These are phyloP conservation scores for Caenorhabditis zanzibari DNA, from an alignment of 2,888 invertebrate species.

Conservation along the genomic window DNA sequence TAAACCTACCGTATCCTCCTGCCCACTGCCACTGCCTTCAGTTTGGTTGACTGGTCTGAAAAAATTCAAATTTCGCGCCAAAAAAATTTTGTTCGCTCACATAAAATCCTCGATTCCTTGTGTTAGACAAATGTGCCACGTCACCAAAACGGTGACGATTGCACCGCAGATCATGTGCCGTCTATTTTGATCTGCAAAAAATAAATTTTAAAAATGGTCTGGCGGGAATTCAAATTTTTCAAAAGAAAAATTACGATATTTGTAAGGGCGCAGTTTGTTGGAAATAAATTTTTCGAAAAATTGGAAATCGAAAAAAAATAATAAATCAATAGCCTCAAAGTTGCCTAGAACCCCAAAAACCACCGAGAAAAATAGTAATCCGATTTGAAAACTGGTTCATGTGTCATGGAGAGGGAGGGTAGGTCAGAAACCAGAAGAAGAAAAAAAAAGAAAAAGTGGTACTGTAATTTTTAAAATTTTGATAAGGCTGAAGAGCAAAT, in stretches of 20 bases:
- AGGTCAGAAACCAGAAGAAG: background rate
- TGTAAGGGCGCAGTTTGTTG: conserved; percentile 34
- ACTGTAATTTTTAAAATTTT: background rate
- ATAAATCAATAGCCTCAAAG: too few relatives aligned
- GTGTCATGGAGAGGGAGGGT: conserved; percentile 6
- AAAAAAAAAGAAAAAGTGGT: background rate
- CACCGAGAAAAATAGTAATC: conserved; percentile 15
- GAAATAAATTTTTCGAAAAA: background rate
- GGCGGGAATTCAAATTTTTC: background rate
- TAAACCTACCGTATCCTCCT: conserved; percentile 35
- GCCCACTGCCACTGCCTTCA: conserved; percentile 56
- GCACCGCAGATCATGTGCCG: conserved; percentile 64
- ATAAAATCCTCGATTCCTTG: conserved; percentile 48
- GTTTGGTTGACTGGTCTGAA: conserved; percentile 48
- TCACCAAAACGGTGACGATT: conserved; percentile 62
- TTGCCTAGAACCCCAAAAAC: background rate
- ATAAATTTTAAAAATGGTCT: background rate
- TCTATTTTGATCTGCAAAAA: conserved; percentile 55
- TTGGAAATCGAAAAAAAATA: background rate
- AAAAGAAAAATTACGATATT: conserved; percentile 22
- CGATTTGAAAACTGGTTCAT: conserved; percentile 25
- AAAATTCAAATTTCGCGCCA: background rate
- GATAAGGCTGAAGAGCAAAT: too few relatives aligned
- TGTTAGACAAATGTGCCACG: conserved; percentile 47
- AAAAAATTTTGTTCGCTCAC: conserved; percentile 24